phyloP scores from a whole-genome alignment of 2,113 vertebrate genomes.

The Syngnathus floridae region DNA sequence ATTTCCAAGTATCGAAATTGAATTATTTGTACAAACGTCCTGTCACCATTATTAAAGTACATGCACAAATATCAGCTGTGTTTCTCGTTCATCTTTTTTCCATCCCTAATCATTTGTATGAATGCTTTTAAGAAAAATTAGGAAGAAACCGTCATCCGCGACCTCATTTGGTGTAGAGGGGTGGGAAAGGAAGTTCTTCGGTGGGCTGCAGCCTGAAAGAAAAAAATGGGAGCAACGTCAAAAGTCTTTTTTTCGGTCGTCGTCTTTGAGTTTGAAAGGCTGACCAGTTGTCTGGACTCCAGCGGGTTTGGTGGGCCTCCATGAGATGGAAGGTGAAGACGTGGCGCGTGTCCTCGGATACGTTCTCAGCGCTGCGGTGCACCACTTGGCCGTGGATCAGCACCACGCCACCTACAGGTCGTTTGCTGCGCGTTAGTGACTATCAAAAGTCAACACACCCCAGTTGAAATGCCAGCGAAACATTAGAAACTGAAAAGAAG shows the following conservation, averaged over 20 bases:
- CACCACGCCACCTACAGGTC: conserved; percentile 74
- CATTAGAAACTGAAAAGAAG: neutral
- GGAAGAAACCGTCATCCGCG: neutral
- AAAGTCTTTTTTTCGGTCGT: too few species aligned
- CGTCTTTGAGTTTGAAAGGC: neutral
- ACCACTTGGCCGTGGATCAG: conserved; percentile 91
- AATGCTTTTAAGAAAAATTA: neutral
- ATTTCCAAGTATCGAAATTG: neutral
- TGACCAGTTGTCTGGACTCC: conserved; percentile 94
- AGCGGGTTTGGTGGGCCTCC: conserved; percentile 78
- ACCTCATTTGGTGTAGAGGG: conserved; percentile 72
- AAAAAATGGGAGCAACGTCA: neutral
- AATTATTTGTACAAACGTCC: neutral
- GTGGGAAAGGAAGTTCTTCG: conserved; percentile 80
- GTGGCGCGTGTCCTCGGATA: conserved; percentile 77
- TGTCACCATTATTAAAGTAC: neutral
- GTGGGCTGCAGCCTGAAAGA: conserved; percentile 85
- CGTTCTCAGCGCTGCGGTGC: conserved; percentile 85
- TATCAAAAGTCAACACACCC: neutral
- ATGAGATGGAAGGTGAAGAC: conserved; percentile 91
- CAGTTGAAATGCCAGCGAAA: too few species aligned
- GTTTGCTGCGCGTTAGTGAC: too few species aligned
- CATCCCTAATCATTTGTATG: neutral
- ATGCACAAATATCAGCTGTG: neutral
- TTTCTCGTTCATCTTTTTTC: neutral